Evolutionary conservation across 2,113 vertebrate genomes (phyloP).

Genomic region (Pedetes capensis): DNA sequence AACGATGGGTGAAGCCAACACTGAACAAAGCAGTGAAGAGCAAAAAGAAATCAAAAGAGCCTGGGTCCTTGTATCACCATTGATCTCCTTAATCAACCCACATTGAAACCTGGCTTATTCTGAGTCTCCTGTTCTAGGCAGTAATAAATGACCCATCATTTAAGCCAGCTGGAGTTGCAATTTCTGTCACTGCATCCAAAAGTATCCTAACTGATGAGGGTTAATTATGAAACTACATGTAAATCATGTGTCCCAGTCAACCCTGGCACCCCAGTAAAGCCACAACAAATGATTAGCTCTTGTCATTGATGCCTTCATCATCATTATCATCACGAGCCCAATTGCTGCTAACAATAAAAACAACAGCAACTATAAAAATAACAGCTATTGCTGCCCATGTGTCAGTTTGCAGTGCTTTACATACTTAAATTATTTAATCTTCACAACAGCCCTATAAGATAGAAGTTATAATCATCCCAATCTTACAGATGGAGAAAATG

Average conservation of each 20-base stretch:
- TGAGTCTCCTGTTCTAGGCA: not conserved
- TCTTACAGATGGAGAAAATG: not conserved
- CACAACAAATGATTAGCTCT: conserved; percentile 24
- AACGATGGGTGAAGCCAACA: not conserved
- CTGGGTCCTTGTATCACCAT: not conserved
- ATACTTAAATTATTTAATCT: conserved; percentile 42
- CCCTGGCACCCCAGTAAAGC: not conserved
- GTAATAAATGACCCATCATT: not conserved
- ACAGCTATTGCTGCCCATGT: not conserved
- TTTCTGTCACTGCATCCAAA: not conserved
- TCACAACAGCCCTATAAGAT: not conserved
- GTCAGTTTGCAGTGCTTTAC: not conserved
- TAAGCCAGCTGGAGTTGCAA: not conserved
- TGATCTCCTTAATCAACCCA: not conserved
- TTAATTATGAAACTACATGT: not conserved
- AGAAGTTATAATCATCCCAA: not conserved
- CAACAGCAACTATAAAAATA: not conserved
- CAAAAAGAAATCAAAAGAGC: not conserved
- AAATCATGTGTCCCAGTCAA: not conserved
- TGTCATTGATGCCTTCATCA: not conserved
- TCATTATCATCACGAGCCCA: not conserved
- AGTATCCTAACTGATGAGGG: not conserved
- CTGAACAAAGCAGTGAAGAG: not conserved
- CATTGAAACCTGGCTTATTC: not conserved
- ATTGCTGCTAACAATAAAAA: not conserved